Percentiles rank a stretch among this genome's conserved stretches.
Conservation (phyloP, 2,797 vertebrate species). For the Alauda arvensis region DNA sequence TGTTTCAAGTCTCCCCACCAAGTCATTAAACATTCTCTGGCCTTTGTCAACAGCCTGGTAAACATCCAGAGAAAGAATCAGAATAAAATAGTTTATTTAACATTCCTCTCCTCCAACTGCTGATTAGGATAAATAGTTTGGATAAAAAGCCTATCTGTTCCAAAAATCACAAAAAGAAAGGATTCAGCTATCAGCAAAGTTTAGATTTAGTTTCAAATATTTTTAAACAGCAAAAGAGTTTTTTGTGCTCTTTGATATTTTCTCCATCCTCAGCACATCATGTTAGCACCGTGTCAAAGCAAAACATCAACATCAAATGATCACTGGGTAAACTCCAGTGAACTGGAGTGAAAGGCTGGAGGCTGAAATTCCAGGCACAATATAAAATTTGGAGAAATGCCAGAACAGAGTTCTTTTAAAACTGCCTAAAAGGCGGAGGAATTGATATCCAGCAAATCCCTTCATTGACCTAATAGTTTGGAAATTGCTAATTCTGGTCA, state of each 20-base stretch:
- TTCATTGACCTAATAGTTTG: constrained; percentile 30
- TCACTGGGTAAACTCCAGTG: constrained; percentile 45
- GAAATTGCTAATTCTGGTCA: constrained; percentile 44
- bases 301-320: constrained; percentile 63
- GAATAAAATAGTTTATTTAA: constrained; percentile 79
- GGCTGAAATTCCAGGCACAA: constrained; percentile 56
- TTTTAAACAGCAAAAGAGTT: constrained; percentile 71
- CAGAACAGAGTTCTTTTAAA: constrained; percentile 38
- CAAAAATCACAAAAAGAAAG: constrained; percentile 75
- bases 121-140: constrained; percentile 84
- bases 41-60: constrained; percentile 80
- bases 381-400: constrained; percentile 20
- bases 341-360: constrained; percentile 52
- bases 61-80: constrained; percentile 76
- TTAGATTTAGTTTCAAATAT: constrained; percentile 72
- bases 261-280: constrained; percentile 65
- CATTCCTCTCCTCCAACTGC: constrained; percentile 78
- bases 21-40: constrained; percentile 77
- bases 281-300: constrained; percentile 67
- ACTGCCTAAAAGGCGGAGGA: constrained; percentile 22
- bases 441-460: constrained; percentile 45
- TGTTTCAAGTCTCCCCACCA: constrained; percentile 72
- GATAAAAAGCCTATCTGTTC: constrained; percentile 75
- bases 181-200: constrained; percentile 68
- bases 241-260: constrained; percentile 70